These are phyloP conservation scores for Synanceia verrucosa DNA, from an alignment of 2,797 vertebrate species.

Conservation along the genomic window DNA sequence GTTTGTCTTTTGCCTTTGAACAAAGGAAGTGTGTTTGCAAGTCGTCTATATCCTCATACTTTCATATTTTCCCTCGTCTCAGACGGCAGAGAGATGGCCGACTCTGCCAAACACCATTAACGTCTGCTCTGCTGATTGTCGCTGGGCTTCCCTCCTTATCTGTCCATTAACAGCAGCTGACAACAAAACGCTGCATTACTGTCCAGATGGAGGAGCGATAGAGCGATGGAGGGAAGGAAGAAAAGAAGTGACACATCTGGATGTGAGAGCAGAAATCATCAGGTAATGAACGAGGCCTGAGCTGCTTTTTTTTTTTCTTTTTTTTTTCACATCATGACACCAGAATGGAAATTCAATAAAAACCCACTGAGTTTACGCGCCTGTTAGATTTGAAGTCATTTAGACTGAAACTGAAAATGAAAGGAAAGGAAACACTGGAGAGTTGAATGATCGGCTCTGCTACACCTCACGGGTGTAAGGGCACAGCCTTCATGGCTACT, in stretches of 20 bases:
- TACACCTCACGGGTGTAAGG: no score
- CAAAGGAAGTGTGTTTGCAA: neutral
- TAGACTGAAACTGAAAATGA: neutral
- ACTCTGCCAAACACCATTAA: conserved; percentile 12
- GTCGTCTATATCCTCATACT: neutral
- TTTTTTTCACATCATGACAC: neutral
- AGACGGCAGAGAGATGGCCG: neutral
- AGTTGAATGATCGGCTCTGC: neutral
- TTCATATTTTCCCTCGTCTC: neutral
- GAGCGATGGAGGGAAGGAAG: neutral
- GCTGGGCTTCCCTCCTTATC: conserved; percentile 39
- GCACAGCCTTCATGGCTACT: no score
- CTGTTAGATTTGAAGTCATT: conserved; percentile 5
- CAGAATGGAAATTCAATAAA: neutral
- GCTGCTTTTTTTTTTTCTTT: neutral
- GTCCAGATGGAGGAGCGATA: conserved; percentile 13
- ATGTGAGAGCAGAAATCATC: neutral
- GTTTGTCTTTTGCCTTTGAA: no score
- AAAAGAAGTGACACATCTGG: neutral
- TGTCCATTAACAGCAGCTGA: conserved; percentile 13
- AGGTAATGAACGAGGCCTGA: neutral
- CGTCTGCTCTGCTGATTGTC: neutral
- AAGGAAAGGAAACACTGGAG: neutral
- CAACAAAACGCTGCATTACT: conserved; percentile 20
- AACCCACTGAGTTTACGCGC: neutral